Percentiles rank a stretch among this genome's conserved stretches.
Evolutionary conservation across 1,140 invertebrate genomes (phyloP).

Genomic region (Lasioglossum baleicum): DNA sequence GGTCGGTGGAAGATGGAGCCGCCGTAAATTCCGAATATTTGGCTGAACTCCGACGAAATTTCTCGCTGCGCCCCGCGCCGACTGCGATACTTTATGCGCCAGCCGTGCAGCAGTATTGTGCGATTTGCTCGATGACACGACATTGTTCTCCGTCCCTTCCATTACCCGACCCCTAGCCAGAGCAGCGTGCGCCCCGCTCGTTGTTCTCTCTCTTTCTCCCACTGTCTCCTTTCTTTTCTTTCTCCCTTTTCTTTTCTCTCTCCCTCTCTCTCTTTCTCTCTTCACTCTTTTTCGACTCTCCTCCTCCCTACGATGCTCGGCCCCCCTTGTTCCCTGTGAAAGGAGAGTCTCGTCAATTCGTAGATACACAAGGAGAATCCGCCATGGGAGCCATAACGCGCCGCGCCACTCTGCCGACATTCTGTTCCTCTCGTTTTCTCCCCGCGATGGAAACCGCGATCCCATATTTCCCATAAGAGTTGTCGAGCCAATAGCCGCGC

Average conservation of each 20-base stretch:
- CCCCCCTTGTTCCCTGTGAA: conserved; percentile 15
- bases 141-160: conserved; percentile 57
- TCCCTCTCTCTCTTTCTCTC: neutral
- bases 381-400: conserved; percentile 39
- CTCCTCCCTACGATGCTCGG: neutral
- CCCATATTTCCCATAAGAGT: conserved; percentile 33
- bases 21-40: conserved; percentile 36
- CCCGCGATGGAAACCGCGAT: neutral
- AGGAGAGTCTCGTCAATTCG: conserved; percentile 42
- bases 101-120: conserved; percentile 40
- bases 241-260: conserved; percentile 8
- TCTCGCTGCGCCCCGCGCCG: neutral
- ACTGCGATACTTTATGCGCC: conserved; percentile 18
- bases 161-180: conserved; percentile 53
- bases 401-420: neutral
- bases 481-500: conserved; percentile 1
- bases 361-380: conserved; percentile 12
- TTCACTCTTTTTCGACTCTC: neutral
- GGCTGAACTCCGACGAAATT: conserved; percentile 30
- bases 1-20: neutral
- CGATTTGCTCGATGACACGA: conserved; percentile 60
- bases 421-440: conserved; percentile 4
- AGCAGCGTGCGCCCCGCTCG: conserved; percentile 16
- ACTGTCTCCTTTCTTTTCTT: neutral
- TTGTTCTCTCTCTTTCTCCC: conserved; percentile 7